Percentiles rank a stretch among this genome's conserved stretches.
These are phyloP conservation scores for Platycheirus rosarum DNA, from an alignment of 2,888 invertebrate species.

Conservation along the genomic window DNA sequence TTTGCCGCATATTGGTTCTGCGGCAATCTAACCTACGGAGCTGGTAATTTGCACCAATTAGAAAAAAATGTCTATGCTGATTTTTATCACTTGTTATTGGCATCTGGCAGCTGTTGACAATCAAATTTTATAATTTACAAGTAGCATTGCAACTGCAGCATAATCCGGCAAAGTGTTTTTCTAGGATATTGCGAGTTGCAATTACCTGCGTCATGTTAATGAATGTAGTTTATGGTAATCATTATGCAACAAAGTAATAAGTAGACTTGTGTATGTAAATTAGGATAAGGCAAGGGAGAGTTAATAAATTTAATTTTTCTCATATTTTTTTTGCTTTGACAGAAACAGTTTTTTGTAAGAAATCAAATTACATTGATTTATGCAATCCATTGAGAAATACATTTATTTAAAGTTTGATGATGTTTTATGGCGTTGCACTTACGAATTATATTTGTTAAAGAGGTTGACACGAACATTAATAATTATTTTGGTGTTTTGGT, in stretches of 20 bases:
- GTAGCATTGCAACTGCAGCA: background rate
- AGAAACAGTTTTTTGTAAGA: background rate
- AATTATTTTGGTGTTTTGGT: too few species aligned
- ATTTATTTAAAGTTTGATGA: too few species aligned
- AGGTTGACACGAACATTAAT: too few species aligned
- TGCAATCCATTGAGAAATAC: background rate
- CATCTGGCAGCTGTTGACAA: constrained; percentile 27
- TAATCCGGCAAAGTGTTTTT: constrained; percentile 11
- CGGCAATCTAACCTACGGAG: constrained; percentile 2
- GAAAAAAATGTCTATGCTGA: constrained; percentile 38
- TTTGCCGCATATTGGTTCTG: constrained; percentile 4
- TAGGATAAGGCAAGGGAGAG: background rate
- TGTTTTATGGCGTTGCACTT: too few species aligned
- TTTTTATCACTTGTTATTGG: constrained; percentile 24
- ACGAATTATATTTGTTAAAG: too few species aligned
- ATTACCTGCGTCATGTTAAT: background rate
- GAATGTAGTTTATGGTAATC: background rate
- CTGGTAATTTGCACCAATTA: constrained; percentile 50
- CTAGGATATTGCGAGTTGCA: background rate
- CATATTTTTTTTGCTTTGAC: background rate
- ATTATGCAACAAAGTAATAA: background rate
- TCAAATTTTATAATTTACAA: constrained; percentile 41
- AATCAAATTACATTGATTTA: background rate
- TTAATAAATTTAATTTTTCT: background rate
- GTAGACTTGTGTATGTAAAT: too few species aligned